Evolutionary conservation across 2,888 invertebrate species (phyloP).

Genomic region (Steromphala cineraria): DNA sequence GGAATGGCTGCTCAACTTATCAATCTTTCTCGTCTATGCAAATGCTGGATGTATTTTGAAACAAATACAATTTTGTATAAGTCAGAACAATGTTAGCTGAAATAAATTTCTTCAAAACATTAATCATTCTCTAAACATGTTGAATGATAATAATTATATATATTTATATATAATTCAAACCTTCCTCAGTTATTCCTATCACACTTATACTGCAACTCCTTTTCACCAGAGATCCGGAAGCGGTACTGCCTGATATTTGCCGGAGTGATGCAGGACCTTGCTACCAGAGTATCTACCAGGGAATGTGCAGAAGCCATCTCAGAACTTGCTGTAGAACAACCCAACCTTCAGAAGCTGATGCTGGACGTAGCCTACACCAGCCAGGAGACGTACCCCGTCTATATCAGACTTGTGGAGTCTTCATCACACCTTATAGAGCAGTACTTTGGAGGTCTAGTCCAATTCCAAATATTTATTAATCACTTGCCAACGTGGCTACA

Average conservation of each 20-base stretch:
- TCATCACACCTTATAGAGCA: constrained; percentile 32
- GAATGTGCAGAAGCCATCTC: constrained; percentile 32
- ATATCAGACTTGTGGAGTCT: constrained; percentile 36
- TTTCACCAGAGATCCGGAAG: constrained; percentile 33
- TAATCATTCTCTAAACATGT: too few relatives aligned
- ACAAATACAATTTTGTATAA: too few relatives aligned
- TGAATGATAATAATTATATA: too few relatives aligned
- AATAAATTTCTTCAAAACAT: too few relatives aligned
- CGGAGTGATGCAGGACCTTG: constrained; percentile 32
- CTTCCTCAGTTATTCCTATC: too few relatives aligned
- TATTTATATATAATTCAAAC: too few relatives aligned
- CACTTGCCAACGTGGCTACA: too few relatives aligned
- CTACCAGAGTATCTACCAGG: constrained; percentile 22
- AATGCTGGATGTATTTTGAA: too few relatives aligned
- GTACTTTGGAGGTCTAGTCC: constrained; percentile 35
- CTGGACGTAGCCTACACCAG: constrained; percentile 34
- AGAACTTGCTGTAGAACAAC: constrained; percentile 36
- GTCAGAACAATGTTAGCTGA: too few relatives aligned
- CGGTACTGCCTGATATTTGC: constrained; percentile 36
- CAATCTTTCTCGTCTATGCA: too few relatives aligned
- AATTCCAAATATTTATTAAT: too few relatives aligned
- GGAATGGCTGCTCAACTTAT: too few relatives aligned
- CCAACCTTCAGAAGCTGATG: constrained; percentile 40
- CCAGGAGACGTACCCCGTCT: constrained; percentile 40
- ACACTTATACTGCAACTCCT: not conserved